Evolutionary conservation across 1,140 invertebrate genomes (phyloP).

Genomic region (Drosophila truncata): DNA sequence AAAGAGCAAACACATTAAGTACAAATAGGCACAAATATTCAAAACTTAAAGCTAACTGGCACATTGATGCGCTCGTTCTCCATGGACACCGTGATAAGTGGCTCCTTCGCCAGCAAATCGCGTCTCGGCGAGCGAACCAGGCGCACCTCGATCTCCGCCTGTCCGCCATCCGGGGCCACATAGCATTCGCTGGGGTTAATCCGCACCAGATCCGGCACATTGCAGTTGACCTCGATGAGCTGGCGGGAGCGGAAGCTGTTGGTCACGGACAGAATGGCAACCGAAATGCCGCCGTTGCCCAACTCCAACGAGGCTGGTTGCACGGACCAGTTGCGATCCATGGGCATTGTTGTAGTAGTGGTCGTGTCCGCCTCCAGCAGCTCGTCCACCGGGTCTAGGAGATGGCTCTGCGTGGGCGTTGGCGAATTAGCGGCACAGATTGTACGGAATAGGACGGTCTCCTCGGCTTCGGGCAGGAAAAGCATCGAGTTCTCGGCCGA

Average conservation of each 20-base stretch:
- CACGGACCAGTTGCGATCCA: slow-evolving; percentile 69
- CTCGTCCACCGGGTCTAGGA: slow-evolving; percentile 73
- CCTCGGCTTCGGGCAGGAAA: slow-evolving; percentile 74
- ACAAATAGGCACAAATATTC: slow-evolving; percentile 23
- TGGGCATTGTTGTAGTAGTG: slow-evolving; percentile 31
- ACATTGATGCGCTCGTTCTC: slow-evolving; percentile 77
- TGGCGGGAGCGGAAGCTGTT: slow-evolving; percentile 70
- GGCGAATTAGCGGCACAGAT: slow-evolving; percentile 72
- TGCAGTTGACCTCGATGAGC: slow-evolving; percentile 73
- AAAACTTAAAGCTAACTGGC: slow-evolving; percentile 67
- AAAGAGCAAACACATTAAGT: slow-evolving; percentile 2
- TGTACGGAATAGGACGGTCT: slow-evolving; percentile 77
- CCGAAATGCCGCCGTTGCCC: not conserved
- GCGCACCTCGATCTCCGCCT: slow-evolving; percentile 61
- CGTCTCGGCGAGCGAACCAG: slow-evolving; percentile 27
- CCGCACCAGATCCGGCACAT: slow-evolving; percentile 50
- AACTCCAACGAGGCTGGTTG: slow-evolving; percentile 52
- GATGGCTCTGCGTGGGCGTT: slow-evolving; percentile 63
- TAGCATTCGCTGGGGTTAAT: slow-evolving; percentile 69
- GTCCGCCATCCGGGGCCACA: slow-evolving; percentile 70
- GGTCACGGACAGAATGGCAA: slow-evolving; percentile 46
- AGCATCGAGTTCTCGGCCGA: slow-evolving; percentile 68
- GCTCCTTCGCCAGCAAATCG: slow-evolving; percentile 33
- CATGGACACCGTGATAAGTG: slow-evolving; percentile 64
- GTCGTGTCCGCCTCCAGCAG: slow-evolving; percentile 61